Percentiles rank a stretch among this genome's conserved stretches.
These are phyloP conservation scores for Manis crassicaudata DNA, from an alignment of 2,797 vertebrate species.

Conservation along the genomic window DNA sequence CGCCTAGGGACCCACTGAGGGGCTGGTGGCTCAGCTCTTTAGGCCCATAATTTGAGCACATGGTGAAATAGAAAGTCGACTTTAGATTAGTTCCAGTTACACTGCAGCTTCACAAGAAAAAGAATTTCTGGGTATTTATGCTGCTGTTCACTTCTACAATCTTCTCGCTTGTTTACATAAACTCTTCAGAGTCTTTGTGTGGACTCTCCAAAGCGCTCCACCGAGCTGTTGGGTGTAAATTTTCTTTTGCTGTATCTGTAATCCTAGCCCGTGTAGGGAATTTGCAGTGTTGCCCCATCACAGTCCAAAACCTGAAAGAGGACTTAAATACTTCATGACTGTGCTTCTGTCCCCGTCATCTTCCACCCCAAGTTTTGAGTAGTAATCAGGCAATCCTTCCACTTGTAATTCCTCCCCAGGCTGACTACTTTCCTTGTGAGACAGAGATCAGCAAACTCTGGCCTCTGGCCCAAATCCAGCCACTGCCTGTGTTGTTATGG, in stretches of 20 bases:
- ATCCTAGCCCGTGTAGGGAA: neutral
- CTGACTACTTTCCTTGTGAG: neutral
- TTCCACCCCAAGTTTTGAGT: slow-evolving; percentile 1
- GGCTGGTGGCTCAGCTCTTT: neutral
- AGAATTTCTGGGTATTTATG: slow-evolving; percentile 41
- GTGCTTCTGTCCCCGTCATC: neutral
- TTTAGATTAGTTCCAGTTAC: slow-evolving; percentile 20
- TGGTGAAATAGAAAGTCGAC: neutral
- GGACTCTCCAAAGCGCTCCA: slow-evolving; percentile 54
- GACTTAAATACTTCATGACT: neutral
- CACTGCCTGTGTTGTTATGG: neutral
- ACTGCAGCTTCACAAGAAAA: slow-evolving; percentile 16
- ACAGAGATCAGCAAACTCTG: neutral
- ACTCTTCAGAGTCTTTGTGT: neutral
- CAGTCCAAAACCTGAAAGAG: neutral
- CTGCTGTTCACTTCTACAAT: slow-evolving; percentile 18
- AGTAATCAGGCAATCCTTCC: neutral
- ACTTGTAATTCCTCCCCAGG: neutral
- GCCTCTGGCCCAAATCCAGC: neutral
- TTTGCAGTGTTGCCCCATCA: neutral
- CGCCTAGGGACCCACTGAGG: neutral
- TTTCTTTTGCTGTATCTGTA: neutral
- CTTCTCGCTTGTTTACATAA: slow-evolving; percentile 43
- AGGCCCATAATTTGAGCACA: neutral
- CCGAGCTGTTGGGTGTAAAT: neutral